Evolutionary conservation across 1,140 invertebrate species (phyloP), one percentile per base, ranked within the genome.

Genomic region (Drosophila nigromelanica): DNA sequence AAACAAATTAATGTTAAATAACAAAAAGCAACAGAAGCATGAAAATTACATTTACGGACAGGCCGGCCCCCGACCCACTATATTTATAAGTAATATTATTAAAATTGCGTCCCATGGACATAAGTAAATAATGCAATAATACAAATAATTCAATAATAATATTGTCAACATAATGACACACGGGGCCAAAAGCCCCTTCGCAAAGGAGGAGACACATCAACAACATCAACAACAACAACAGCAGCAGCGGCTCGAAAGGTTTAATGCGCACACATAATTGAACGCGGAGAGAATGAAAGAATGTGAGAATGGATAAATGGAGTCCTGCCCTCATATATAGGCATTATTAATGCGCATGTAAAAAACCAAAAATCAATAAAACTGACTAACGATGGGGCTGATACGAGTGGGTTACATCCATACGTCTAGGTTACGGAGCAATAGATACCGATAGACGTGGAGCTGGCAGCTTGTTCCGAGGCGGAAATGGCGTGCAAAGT

Each of bases 1-100:
- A 82, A 86, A 89, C 82, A 89, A 86, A 86, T 86, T 89, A 87
- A 86, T 89, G 80, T 87, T 86, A 64, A 86, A 86, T 87, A 86
- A 87, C 87, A 73, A 82, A 73, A 54, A 51, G 78, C 79, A 87
- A 55, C 63, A 63, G 64, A 55, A 54, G 61, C 63, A 58, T 51
- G 59, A 35, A 87, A 87, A 89, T 78, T 89, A 68, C 79, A 78
- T 78, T 86, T 73, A 48, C 76, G 58, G 27, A 12, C 51, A 42
- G 48, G 14, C 50, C 33, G 1, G 1, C 30, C 30, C 6, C 30
- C 33, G 1, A 0, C 33, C 8, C 4, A 14, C 39, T 18, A 12
- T 51, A 47, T 64, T 55, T 55, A 62, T 69, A 58, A 45, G 40
- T 58, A 68, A 73, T 73, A 60, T 70, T 69, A 43, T 74, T 70